These are phyloP conservation scores for Pygocentrus nattereri DNA, from an alignment of 2,797 vertebrate species.

Conservation along the genomic window DNA sequence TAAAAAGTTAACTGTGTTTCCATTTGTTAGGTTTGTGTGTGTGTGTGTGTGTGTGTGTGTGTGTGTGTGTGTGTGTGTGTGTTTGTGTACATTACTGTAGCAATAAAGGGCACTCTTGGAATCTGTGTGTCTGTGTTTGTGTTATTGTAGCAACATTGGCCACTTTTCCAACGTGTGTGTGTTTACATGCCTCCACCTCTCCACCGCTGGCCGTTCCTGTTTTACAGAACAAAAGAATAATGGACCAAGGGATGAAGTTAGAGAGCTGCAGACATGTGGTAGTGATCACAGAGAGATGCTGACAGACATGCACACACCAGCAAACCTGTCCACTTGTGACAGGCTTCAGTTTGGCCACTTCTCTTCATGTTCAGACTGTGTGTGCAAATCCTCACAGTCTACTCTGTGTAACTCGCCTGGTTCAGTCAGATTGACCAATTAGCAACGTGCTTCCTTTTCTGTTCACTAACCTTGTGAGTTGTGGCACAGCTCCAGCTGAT, in stretches of 20 bases:
- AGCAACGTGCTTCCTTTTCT: not conserved
- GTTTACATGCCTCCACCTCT: constrained; percentile 1
- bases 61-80: too few species aligned
- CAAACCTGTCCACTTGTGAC: not conserved
- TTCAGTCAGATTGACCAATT: not conserved
- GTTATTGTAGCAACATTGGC: too few species aligned
- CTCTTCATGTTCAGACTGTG: constrained; percentile 2
- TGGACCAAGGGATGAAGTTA: constrained; percentile 34
- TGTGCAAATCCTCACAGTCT: not conserved
- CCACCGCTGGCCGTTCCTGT: not conserved
- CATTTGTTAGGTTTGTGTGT: too few species aligned
- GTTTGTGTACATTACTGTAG: too few species aligned
- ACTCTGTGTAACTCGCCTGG: not conserved
- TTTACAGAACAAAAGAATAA: constrained; percentile 44
- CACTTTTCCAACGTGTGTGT: constrained; percentile 4
- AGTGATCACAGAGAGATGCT: constrained; percentile 25
- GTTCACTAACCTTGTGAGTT: constrained; percentile 16
- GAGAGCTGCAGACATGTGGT: constrained; percentile 22
- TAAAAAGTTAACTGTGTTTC: too few species aligned
- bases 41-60: too few species aligned
- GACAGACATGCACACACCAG: not conserved
- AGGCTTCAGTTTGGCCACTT: not conserved
- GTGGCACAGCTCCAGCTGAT: not conserved
- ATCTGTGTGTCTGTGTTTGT: not conserved
- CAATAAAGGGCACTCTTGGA: not conserved